These are phyloP conservation scores for Ommatoiulus sabulosus DNA, from an alignment of 2,888 invertebrate species.

Conservation along the genomic window DNA sequence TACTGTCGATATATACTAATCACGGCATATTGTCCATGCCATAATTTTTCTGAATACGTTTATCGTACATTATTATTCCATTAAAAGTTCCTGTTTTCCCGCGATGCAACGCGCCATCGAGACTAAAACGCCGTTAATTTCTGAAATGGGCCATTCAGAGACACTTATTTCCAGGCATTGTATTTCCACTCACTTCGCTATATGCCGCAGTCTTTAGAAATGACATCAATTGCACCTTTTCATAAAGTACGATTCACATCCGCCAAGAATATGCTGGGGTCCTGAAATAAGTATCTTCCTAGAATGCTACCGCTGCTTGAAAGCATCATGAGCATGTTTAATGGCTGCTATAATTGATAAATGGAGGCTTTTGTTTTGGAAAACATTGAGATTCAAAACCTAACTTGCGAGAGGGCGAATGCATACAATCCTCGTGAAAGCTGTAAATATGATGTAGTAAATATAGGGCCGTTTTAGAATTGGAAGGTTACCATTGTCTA, in stretches of 20 bases:
- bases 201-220: slow-evolving; percentile 5
- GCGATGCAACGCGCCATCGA: not conserved
- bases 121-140: slow-evolving; percentile 2
- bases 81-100: slow-evolving; percentile 11
- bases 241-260: not conserved
- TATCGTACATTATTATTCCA: not conserved
- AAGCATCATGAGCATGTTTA: not conserved
- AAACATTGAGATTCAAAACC: not conserved
- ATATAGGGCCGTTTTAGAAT: not conserved
- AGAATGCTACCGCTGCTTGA: not conserved
- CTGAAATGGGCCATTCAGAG: not conserved
- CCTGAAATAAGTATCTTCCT: not conserved
- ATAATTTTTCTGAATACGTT: slow-evolving; percentile 10
- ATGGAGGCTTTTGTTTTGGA: not conserved
- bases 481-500: not conserved
- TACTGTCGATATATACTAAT: not conserved
- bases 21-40: not conserved
- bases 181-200: slow-evolving; percentile 21
- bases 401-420: not conserved
- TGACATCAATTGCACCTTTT: not conserved
- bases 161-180: slow-evolving; percentile 28
- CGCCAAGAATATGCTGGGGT: not conserved
- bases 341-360: not conserved
- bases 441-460: not conserved
- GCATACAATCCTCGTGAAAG: not conserved